phyloP scores from a whole-genome alignment of 2,797 vertebrate species.

The Alca torda region DNA sequence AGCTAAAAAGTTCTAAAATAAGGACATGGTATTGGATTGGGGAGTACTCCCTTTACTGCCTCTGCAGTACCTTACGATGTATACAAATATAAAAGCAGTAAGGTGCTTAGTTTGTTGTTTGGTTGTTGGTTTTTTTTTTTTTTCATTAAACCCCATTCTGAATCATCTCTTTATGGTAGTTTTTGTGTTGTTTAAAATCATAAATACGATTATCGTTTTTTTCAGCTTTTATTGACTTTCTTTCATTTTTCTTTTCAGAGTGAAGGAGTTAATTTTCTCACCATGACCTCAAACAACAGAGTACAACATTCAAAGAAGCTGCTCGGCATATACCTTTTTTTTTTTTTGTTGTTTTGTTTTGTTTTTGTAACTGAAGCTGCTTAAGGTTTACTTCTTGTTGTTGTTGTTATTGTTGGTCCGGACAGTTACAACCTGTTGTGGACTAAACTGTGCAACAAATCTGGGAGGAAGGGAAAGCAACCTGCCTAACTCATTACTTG shows the following conservation, averaged over 20 bases:
- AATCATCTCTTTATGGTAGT: background rate
- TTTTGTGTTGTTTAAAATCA: background rate
- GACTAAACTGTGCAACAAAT: slow-evolving; percentile 29
- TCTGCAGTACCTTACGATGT: background rate
- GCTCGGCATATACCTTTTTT: slow-evolving; percentile 43
- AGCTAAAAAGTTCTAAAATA: background rate
- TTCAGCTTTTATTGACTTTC: slow-evolving; percentile 1
- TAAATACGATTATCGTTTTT: background rate
- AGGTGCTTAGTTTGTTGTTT: background rate
- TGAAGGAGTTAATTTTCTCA: slow-evolving; percentile 68
- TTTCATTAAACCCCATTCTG: background rate
- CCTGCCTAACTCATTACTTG: slow-evolving; percentile 39
- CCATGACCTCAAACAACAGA: slow-evolving; percentile 51
- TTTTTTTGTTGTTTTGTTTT: background rate
- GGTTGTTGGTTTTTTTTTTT: background rate
- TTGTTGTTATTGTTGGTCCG: slow-evolving; percentile 44
- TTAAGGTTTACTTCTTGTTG: slow-evolving; percentile 65
- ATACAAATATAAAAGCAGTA: background rate
- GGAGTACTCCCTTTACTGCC: background rate
- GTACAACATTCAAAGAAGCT: slow-evolving; percentile 63
- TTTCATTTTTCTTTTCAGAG: slow-evolving; percentile 73
- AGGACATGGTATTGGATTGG: background rate
- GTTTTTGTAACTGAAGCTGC: slow-evolving; percentile 68
- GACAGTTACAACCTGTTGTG: slow-evolving; percentile 48
- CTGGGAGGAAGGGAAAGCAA: slow-evolving; percentile 57